phyloP scores from a whole-genome alignment of 2,113 vertebrate genomes.

The Poeciliopsis prolifica region DNA sequence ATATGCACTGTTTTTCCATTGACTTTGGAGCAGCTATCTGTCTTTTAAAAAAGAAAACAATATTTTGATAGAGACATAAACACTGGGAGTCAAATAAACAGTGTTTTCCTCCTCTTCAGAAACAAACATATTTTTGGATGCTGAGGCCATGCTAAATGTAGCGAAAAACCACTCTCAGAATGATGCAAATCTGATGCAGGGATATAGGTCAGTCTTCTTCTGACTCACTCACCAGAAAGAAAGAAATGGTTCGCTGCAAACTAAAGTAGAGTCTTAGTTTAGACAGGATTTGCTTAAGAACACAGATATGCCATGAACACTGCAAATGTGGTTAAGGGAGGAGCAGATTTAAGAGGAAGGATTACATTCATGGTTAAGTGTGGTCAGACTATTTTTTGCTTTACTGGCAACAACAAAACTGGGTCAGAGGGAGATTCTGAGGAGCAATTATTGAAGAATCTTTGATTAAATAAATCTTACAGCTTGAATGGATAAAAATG shows the following conservation, averaged over 20 bases:
- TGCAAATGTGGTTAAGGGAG: conserved; percentile 37
- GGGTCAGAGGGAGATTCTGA: conserved; percentile 41
- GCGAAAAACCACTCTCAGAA: conserved; percentile 29
- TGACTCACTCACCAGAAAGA: conserved; percentile 46
- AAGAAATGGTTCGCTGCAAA: conserved; percentile 32
- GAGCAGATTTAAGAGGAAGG: conserved; percentile 37
- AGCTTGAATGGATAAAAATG: conserved; percentile 8
- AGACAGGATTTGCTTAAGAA: conserved; percentile 63
- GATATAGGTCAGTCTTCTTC: conserved; percentile 58
- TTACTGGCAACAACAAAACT: conserved; percentile 30
- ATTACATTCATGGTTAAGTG: conserved; percentile 30
- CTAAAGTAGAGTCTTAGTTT: conserved; percentile 55
- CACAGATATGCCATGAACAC: conserved; percentile 41
- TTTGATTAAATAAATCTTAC: conserved; percentile 29
- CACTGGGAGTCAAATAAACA: conserved; percentile 19
- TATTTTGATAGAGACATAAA: conserved; percentile 19
- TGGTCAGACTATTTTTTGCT: conserved; percentile 25
- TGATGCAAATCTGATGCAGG: conserved; percentile 60
- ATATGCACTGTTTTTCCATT: conserved; percentile 29
- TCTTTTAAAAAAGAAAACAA: conserved; percentile 17
- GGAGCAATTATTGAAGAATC: conserved; percentile 8
- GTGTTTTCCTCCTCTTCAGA: conserved; percentile 28
- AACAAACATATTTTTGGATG: conserved; percentile 33
- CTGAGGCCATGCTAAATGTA: conserved; percentile 36
- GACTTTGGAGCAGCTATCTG: conserved; percentile 11